Conservation (phyloP, 2,888 invertebrate species). For the Cephonodes hylas region DNA sequence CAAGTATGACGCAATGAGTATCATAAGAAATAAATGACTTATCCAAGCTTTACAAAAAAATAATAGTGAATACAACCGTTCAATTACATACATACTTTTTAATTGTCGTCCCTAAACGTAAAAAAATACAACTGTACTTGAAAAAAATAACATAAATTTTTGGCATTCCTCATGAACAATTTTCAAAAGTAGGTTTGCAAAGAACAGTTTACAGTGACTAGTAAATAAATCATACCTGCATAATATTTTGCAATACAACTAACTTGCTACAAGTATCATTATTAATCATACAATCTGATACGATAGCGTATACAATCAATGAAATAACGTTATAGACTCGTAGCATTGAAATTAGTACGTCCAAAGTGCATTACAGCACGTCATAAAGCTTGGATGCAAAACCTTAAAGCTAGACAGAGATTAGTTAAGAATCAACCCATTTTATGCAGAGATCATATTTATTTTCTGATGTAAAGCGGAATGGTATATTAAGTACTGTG, state of each 20-base stretch:
- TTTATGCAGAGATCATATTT: conserved; percentile 2
- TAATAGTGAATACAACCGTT: neutral
- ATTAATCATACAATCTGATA: neutral
- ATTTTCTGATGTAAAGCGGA: neutral
- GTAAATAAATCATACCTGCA: neutral
- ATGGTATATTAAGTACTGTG: conserved; percentile 1
- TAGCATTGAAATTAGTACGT: neutral
- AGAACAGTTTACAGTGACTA: neutral
- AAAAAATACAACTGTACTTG: no score
- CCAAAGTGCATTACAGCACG: neutral
- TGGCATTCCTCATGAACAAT: neutral
- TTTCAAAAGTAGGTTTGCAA: neutral
- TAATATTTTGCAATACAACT: neutral
- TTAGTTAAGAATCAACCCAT: conserved; percentile 5
- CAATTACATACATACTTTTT: neutral
- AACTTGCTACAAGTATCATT: neutral
- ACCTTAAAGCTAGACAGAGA: neutral
- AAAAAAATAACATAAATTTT: neutral
- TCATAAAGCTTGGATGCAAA: neutral
- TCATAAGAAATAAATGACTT: neutral
- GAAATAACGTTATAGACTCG: neutral
- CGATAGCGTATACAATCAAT: neutral
- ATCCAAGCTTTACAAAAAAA: neutral
- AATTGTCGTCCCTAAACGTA: no score
- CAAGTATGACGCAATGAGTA: neutral